Base-by-base conservation (phyloP, 2,797 vertebrate species). In the Eulemur coronatus region DNA sequence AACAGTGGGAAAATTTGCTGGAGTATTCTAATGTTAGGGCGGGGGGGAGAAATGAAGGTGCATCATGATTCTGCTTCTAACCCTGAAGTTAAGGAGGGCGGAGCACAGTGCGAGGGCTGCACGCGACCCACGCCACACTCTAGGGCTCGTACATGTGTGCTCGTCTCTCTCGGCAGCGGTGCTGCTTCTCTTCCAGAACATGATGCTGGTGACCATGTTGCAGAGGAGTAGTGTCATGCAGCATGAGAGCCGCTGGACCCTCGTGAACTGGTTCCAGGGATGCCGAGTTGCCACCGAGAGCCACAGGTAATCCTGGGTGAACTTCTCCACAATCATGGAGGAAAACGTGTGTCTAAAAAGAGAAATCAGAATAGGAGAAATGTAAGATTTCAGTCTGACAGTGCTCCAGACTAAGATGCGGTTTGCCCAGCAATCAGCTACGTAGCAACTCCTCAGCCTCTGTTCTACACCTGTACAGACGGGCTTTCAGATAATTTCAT, bases 251-350 rank as follows among this genome's bases (percentile, higher is more conserved):
- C 97, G 52, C 96, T 98, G 98, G 33, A 97, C 82, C 14, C 98
- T 93, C 0, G 98, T 97, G 46, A 98, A 98, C 79, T 65, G 96
- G 96, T 84, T 97, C 98, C 98, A 98, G 50, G 98, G 96, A 8
- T 97, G 97, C 18, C 97, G 93, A 43, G 96, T 98, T 28, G 69
- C 79, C 1, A 98, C 95, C 0, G 98, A 98, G 35, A 98, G 96
- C 98, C 98, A 98, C 38, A 98, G 89, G 63, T 97, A 95, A 61
- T 98, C 98, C 72, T 98, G 98, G 1, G 97, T 97, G 48, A 98
- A 81, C 63, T 98, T 98, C 35, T 98, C 97, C 18, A 97, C 55
- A 6, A 98, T 82, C 41, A 91, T 96, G 41, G 97, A 96, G 72
- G 97, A 96, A 79, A 98, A 98, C 13, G 98, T 84, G 75, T 97